Conservation (phyloP, 2,113 vertebrate species). For the Sterrhoptilus dennistouni region DNA sequence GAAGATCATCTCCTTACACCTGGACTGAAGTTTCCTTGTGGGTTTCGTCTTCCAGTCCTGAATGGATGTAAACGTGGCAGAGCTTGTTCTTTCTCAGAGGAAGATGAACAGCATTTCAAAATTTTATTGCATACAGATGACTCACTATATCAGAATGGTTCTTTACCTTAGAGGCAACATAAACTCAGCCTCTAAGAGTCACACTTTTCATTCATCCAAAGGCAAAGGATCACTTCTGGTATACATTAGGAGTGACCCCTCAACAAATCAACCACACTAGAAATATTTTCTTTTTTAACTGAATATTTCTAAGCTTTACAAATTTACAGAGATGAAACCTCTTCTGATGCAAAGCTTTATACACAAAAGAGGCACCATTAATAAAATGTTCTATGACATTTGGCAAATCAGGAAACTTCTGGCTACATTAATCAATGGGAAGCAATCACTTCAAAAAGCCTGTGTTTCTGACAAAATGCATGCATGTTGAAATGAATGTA, state of each 20-base stretch:
- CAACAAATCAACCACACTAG: neutral
- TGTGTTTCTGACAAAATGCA: constrained; percentile 42
- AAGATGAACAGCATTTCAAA: neutral
- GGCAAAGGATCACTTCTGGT: neutral
- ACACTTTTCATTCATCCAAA: neutral
- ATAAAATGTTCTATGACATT: constrained; percentile 27
- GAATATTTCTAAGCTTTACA: neutral
- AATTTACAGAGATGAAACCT: neutral
- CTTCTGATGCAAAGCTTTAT: neutral
- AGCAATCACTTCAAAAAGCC: constrained; percentile 44
- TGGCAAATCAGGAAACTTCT: constrained; percentile 27
- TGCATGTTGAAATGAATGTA: constrained; percentile 53
- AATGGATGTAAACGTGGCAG: fast-evolving
- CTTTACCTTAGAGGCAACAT: neutral
- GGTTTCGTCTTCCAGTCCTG: neutral
- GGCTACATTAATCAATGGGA: constrained; percentile 34
- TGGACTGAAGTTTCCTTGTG: neutral
- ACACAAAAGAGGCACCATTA: constrained; percentile 3
- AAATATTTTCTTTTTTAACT: neutral
- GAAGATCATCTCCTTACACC: neutral
- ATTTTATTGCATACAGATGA: neutral
- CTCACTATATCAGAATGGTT: neutral
- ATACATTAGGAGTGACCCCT: neutral
- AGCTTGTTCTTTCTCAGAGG: neutral
- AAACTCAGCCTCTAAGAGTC: neutral